These are phyloP conservation scores for Capreolus pygargus DNA, from an alignment of 2,113 vertebrate species.

Conservation along the genomic window DNA sequence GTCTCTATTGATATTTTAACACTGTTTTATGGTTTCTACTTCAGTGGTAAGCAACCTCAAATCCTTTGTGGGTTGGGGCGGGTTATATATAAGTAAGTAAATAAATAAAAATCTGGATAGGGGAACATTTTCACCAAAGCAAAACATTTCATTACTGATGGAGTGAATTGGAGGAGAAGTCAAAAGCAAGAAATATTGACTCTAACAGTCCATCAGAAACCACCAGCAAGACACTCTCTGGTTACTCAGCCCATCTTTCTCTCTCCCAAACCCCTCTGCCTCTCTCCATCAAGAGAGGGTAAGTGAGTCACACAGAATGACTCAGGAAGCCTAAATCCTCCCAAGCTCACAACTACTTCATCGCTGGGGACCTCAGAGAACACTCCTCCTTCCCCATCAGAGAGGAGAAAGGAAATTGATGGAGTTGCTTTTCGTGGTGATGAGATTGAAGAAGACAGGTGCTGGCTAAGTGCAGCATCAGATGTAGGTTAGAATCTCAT, in stretches of 20 bases:
- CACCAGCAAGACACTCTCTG: not conserved
- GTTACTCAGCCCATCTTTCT: not conserved
- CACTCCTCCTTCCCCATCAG: not conserved
- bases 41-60: conserved; percentile 51
- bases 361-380: not conserved
- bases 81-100: conserved; percentile 60
- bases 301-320: conserved; percentile 31
- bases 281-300: not conserved
- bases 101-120: conserved; percentile 55
- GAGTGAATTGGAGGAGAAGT: not conserved
- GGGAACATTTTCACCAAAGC: conserved; percentile 49
- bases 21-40: conserved; percentile 60
- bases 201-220: conserved; percentile 12
- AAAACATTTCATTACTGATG: conserved; percentile 57
- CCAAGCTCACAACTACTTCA: not conserved
- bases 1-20: conserved; percentile 45
- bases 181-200: conserved; percentile 50
- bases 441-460: not conserved
- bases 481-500: not conserved
- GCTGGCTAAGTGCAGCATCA: not conserved
- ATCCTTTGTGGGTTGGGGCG: conserved; percentile 45
- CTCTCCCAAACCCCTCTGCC: not conserved
- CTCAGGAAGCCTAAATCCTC: not conserved
- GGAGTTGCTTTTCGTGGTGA: not conserved
- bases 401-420: not conserved